Conservation (phyloP, 2,797 vertebrate species). For the Gymnoscopelus microlampas region DNA sequence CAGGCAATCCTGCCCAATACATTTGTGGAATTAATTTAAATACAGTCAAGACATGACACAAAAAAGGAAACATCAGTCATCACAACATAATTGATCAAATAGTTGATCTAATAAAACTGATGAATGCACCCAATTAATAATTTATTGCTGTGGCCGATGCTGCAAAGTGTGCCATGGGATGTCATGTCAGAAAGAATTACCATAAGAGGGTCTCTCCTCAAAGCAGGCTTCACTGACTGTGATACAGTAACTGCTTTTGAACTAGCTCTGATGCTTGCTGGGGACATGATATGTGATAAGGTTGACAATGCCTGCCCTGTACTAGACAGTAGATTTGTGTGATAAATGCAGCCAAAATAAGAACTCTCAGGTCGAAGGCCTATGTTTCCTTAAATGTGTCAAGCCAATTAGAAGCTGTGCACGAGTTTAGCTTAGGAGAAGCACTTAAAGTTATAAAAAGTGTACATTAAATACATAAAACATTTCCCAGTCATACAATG, state of each 20-base stretch:
- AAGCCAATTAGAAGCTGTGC: neutral
- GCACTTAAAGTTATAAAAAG: no score
- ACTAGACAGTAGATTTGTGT: slow-evolving; percentile 9
- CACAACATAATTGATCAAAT: slow-evolving; percentile 49
- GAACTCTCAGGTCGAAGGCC: slow-evolving; percentile 8
- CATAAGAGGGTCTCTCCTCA: slow-evolving; percentile 27
- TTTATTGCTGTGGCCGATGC: slow-evolving; percentile 62
- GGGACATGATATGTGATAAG: slow-evolving; percentile 17
- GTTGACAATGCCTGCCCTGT: slow-evolving; percentile 7
- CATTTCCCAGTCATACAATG: no score
- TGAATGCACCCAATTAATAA: slow-evolving; percentile 61
- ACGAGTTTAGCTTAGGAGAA: neutral
- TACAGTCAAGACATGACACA: slow-evolving; percentile 3
- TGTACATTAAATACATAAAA: no score
- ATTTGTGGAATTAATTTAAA: slow-evolving; percentile 45
- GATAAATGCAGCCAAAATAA: slow-evolving; percentile 13
- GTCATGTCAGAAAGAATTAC: slow-evolving; percentile 60
- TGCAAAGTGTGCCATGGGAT: slow-evolving; percentile 53
- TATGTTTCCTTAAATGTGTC: slow-evolving; percentile 2
- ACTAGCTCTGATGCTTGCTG: slow-evolving; percentile 41
- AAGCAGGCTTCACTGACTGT: slow-evolving; percentile 53
- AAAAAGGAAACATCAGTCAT: slow-evolving; percentile 21
- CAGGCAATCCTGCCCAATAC: slow-evolving; percentile 34
- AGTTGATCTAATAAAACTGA: slow-evolving; percentile 52
- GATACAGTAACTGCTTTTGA: slow-evolving; percentile 45